Base-by-base conservation (phyloP, 2,888 invertebrate species). In the Linyphia triangularis region DNA sequence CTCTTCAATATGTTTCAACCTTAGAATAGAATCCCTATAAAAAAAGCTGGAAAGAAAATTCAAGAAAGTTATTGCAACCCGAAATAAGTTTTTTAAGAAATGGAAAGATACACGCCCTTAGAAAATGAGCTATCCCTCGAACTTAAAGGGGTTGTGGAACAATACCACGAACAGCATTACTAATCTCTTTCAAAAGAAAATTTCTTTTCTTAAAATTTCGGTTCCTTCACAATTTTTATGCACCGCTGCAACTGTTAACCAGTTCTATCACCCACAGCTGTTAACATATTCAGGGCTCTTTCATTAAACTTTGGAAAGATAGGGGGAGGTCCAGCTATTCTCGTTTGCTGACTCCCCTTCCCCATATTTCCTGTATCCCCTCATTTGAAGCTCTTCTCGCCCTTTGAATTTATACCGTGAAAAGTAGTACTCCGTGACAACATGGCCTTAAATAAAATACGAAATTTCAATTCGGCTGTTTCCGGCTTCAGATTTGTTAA, bases 211-310 rank as follows among this genome's bases (percentile, higher is more conserved):
- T 19, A 51, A 78, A 78, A 72, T 70, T 79, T 79, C 40, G 40
- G 77, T 70, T 57, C 67, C 65, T 67, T 67, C 75, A 69, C 24
- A 79, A 72, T 72, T 79, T 85, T 85, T 85, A 69, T 77, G 85
- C 77, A 59, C 70, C 78, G 61, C 78, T 86, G 81, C 79, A 37
- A 86, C 86, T 81, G 81, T 86, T 86, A 86, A 86, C 79, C 81
- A 86, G 51, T 86, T 79, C 86, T 75, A 86, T 86, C 86, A 86
- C 43, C 81, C 72, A 37, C 86, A 86, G 86, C 86, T 86, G 86
- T 86, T 79, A 86, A 86, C 86, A 79, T 86, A 81, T 86, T 81
- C 65, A 73, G 59, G 81, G 81, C 57, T 57, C 65, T 86, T 86
- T 86, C 86, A 86, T 86, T 86, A 81, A 86, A 81, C 57, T 75